A percentile compares a stretch with the other conserved stretches of the same genome.
These are phyloP conservation scores for Asobara japonica DNA, from an alignment of 1,140 invertebrate genomes.

Conservation along the genomic window DNA sequence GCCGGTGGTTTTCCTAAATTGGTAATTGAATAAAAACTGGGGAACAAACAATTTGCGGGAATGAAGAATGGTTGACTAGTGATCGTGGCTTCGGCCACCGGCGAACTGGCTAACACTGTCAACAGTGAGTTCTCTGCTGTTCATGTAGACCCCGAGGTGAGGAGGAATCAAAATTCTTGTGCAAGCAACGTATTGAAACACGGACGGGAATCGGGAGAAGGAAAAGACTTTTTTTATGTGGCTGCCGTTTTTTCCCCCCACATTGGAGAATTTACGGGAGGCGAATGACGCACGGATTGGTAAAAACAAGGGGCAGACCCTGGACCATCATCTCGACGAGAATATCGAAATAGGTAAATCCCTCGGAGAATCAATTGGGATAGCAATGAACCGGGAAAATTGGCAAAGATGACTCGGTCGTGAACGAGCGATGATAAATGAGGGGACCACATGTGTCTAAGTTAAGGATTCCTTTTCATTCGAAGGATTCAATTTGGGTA, in stretches of 20 bases:
- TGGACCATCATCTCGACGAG: neutral
- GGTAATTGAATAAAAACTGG: too few relatives aligned
- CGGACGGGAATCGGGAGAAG: neutral
- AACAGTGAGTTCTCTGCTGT: neutral
- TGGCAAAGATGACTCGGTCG: too few relatives aligned
- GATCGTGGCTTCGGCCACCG: neutral
- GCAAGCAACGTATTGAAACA: conserved; percentile 1
- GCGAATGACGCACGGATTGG: neutral
- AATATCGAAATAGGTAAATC: too few relatives aligned
- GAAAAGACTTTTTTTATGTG: neutral
- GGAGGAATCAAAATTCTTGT: conserved; percentile 13
- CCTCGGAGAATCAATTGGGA: too few relatives aligned
- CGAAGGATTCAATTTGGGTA: too few relatives aligned
- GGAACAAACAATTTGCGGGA: too few relatives aligned
- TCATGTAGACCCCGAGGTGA: neutral
- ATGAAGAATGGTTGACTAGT: neutral
- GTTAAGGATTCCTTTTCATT: too few relatives aligned
- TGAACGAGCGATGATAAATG: too few relatives aligned
- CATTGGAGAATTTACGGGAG: neutral
- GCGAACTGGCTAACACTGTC: neutral
- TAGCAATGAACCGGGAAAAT: too few relatives aligned
- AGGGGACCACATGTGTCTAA: too few relatives aligned
- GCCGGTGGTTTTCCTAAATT: too few relatives aligned
- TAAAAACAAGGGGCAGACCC: neutral
- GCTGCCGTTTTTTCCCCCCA: too few relatives aligned